Evolutionary conservation across 2,888 invertebrate genomes (phyloP).

Genomic region (Heteromurus nitidus): DNA sequence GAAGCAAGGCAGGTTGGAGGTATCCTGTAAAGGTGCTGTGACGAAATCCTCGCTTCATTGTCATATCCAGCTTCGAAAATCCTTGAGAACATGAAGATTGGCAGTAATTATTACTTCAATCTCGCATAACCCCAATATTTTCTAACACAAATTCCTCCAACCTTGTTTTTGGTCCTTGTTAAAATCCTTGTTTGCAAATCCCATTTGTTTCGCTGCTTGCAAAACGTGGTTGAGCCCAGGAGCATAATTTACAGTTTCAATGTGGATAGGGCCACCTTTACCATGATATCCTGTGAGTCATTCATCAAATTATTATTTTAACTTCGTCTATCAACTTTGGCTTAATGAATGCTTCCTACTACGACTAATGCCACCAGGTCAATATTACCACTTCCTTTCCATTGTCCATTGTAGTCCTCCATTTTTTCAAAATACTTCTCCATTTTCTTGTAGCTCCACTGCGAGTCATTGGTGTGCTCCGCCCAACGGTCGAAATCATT

Average conservation of each 20-base stretch:
- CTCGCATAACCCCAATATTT: not conserved
- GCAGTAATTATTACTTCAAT: no score
- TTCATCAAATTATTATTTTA: no score
- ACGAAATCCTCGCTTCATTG: slow-evolving; percentile 44
- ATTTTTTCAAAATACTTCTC: slow-evolving; percentile 5
- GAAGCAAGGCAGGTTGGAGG: slow-evolving; percentile 10
- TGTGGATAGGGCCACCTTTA: slow-evolving; percentile 34
- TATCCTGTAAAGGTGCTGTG: slow-evolving; percentile 41
- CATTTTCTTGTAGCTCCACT: slow-evolving; percentile 49
- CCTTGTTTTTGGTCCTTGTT: not conserved
- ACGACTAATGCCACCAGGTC: no score
- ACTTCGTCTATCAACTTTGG: no score
- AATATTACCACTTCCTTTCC: not conserved
- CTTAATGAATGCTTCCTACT: no score
- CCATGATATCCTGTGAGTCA: slow-evolving; percentile 58
- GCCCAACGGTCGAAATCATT: slow-evolving; percentile 83
- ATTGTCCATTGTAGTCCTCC: slow-evolving; percentile 17
- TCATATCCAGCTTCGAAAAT: slow-evolving; percentile 37
- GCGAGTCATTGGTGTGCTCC: slow-evolving; percentile 73
- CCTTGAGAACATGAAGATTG: slow-evolving; percentile 27
- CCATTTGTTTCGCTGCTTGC: slow-evolving; percentile 48
- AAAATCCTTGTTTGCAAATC: slow-evolving; percentile 2
- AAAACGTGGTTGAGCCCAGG: slow-evolving; percentile 40
- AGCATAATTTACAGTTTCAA: slow-evolving; percentile 19
- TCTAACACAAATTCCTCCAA: not conserved